These are phyloP conservation scores for Centropus bengalensis DNA, from an alignment of 2,113 vertebrate genomes.

Conservation along the genomic window DNA sequence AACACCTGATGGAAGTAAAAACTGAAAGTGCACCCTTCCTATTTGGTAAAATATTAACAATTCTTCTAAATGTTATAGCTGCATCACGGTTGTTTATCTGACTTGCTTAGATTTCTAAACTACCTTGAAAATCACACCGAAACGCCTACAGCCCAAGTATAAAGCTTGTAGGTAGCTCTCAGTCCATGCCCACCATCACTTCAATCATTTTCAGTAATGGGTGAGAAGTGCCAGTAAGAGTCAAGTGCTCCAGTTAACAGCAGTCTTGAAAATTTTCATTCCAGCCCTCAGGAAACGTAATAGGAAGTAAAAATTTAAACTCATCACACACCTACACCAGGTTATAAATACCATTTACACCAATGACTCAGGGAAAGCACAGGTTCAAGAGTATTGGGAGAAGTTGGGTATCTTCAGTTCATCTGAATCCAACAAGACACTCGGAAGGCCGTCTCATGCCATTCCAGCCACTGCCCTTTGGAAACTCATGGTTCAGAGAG, in stretches of 20 bases:
- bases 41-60: neutral
- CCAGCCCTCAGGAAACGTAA: neutral
- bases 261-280: neutral
- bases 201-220: neutral
- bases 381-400: neutral
- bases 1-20: neutral
- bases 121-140: neutral
- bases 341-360: neutral
- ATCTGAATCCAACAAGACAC: neutral
- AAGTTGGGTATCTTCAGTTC: neutral
- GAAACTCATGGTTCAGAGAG: neutral
- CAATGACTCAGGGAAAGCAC: neutral
- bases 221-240: neutral
- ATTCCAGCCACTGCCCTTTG: neutral
- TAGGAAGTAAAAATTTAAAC: neutral
- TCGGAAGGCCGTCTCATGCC: neutral
- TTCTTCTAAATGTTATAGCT: neutral
- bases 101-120: neutral
- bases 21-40: neutral
- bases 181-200: neutral
- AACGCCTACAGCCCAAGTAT: neutral
- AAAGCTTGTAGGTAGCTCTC: neutral
- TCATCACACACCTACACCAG: neutral
- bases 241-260: neutral
- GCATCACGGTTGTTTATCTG: neutral